phyloP scores from a whole-genome alignment of 2,797 vertebrate species.

The Morus bassanus region DNA sequence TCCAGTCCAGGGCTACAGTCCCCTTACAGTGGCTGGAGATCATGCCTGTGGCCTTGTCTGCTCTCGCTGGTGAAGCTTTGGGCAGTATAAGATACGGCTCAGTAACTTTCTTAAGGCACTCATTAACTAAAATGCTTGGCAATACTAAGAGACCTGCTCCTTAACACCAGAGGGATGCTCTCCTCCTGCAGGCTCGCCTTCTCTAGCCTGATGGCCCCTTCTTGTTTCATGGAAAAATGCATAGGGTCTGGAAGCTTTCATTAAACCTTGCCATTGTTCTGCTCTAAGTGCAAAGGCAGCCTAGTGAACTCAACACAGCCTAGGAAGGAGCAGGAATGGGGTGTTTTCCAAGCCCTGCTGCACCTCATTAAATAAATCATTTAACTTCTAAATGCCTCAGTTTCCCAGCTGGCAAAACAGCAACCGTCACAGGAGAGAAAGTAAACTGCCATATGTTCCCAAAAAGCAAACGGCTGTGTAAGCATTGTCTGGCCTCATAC shows the following conservation, averaged over 20 bases:
- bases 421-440: background rate
- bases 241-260: background rate
- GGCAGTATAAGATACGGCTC: background rate
- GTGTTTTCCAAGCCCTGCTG: background rate
- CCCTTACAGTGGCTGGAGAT: background rate
- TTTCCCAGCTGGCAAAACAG: background rate
- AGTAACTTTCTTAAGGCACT: background rate
- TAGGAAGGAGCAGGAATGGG: background rate
- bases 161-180: background rate
- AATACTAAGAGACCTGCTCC: background rate
- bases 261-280: background rate
- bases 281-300: background rate
- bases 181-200: background rate
- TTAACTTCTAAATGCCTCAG: background rate
- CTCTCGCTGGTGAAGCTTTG: background rate
- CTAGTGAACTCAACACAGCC: background rate
- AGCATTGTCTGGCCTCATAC: background rate
- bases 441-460: background rate
- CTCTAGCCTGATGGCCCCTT: background rate
- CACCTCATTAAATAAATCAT: background rate
- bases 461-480: background rate
- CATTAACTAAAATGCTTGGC: background rate
- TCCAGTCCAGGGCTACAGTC: background rate
- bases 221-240: background rate
- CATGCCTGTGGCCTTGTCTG: background rate